These are phyloP conservation scores for Petrophora chlorosata DNA, from an alignment of 2,888 invertebrate genomes.

Conservation along the genomic window DNA sequence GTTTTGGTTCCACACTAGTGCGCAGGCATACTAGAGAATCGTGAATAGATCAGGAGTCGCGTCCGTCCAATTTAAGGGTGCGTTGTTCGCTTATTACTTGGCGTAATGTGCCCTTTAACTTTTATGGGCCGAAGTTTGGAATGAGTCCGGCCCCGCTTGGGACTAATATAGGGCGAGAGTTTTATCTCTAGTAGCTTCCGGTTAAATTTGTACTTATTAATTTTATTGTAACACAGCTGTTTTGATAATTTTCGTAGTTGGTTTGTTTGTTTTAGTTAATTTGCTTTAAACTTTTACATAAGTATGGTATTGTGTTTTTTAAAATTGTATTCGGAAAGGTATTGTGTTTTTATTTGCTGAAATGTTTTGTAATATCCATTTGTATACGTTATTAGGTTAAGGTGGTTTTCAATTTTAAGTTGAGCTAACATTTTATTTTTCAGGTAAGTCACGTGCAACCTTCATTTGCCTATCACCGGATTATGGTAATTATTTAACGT, in stretches of 20 bases:
- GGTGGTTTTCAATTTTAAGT: no score
- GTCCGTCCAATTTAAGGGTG: slow-evolving; percentile 67
- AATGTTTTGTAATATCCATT: no score
- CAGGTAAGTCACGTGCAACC: no score
- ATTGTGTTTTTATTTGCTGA: no score
- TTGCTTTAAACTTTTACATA: background rate
- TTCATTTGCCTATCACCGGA: no score
- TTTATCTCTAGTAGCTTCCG: slow-evolving; percentile 68
- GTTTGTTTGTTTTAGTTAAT: background rate
- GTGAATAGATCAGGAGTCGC: slow-evolving; percentile 62
- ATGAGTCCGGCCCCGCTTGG: slow-evolving; percentile 61
- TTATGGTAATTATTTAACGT: no score
- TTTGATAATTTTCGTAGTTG: slow-evolving; percentile 35
- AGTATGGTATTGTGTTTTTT: no score
- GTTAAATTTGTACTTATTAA: slow-evolving; percentile 66
- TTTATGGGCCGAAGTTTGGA: slow-evolving; percentile 78
- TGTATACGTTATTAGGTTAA: no score
- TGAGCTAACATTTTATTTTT: no score
- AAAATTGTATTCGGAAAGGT: no score
- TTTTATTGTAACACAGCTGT: slow-evolving; percentile 52
- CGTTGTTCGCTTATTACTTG: slow-evolving; percentile 79
- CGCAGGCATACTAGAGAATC: slow-evolving; percentile 33
- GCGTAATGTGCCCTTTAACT: slow-evolving; percentile 81
- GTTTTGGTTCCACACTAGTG: slow-evolving; percentile 1
- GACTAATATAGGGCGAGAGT: slow-evolving; percentile 73